Evolutionary conservation across 2,113 vertebrate genomes (phyloP).

Genomic region (Cochlearius cochlearius): DNA sequence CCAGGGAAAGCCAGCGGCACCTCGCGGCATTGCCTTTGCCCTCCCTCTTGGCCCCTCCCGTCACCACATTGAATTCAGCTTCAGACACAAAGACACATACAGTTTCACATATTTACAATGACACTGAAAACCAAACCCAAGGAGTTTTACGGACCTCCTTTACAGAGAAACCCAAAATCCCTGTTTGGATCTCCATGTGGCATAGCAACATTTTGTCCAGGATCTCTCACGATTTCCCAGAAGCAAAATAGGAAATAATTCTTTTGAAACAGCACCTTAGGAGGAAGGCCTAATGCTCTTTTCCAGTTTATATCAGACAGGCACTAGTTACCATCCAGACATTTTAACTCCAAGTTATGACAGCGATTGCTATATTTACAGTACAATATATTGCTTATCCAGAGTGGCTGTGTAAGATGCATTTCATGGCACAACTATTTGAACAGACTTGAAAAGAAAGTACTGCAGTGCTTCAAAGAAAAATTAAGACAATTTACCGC

Average conservation of each 20-base stretch:
- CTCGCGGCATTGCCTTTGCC: neutral
- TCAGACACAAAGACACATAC: constrained; percentile 46
- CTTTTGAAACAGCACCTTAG: constrained; percentile 52
- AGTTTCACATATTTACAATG: constrained; percentile 74
- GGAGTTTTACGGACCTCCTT: constrained; percentile 50
- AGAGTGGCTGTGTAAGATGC: constrained; percentile 36
- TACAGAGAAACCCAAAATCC: constrained; percentile 60
- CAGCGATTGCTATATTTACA: constrained; percentile 50
- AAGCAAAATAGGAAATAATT: neutral
- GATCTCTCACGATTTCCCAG: constrained; percentile 35
- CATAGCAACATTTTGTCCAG: constrained; percentile 54
- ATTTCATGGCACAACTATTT: constrained; percentile 47
- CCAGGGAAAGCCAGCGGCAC: neutral
- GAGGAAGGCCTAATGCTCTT: constrained; percentile 27
- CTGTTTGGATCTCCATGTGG: constrained; percentile 60
- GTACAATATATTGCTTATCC: constrained; percentile 61
- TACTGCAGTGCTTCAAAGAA: constrained; percentile 49
- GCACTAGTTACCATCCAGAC: constrained; percentile 44
- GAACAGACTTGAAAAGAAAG: constrained; percentile 38
- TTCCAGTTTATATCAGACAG: constrained; percentile 1
- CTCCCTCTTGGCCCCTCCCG: neutral
- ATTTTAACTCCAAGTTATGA: neutral
- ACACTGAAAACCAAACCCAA: constrained; percentile 66
- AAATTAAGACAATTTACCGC: constrained; percentile 34
- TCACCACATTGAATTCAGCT: neutral